phyloP scores from a whole-genome alignment of 2,113 vertebrate genomes.

The Entelurus aequoreus region DNA sequence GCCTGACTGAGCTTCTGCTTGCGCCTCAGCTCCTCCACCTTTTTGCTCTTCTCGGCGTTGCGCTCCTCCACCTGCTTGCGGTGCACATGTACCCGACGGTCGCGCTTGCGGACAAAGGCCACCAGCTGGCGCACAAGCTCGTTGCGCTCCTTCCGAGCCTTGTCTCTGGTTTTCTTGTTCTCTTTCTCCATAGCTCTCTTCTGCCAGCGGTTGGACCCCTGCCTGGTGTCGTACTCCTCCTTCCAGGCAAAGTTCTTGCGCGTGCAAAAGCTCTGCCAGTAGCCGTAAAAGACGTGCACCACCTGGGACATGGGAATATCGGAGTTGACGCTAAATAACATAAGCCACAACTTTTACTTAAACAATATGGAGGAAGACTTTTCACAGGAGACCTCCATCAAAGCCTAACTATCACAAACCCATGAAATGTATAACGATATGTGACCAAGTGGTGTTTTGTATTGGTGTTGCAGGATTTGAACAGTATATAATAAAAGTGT shows the following conservation, averaged over 20 bases:
- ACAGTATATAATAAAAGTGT: too few species aligned
- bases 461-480: too few species aligned
- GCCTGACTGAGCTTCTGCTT: slow-evolving; percentile 87
- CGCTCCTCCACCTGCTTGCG: slow-evolving; percentile 87
- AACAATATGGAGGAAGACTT: not conserved
- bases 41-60: slow-evolving; percentile 87
- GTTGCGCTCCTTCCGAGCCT: slow-evolving; percentile 84
- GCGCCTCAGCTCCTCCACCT: slow-evolving; percentile 81
- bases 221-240: slow-evolving; percentile 91
- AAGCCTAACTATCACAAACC: too few species aligned
- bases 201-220: slow-evolving; percentile 95
- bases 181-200: slow-evolving; percentile 98
- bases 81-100: slow-evolving; percentile 89
- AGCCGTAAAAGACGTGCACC: slow-evolving; percentile 90
- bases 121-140: slow-evolving; percentile 89
- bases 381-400: too few species aligned
- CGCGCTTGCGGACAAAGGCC: slow-evolving; percentile 88
- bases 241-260: slow-evolving; percentile 92
- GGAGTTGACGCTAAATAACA: not conserved
- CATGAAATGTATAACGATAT: too few species aligned
- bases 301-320: slow-evolving; percentile 66
- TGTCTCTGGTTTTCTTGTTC: slow-evolving; percentile 90
- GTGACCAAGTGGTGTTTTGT: too few species aligned
- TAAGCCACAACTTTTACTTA: too few species aligned
- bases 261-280: slow-evolving; percentile 98